These are phyloP conservation scores for Porphyrio hochstetteri DNA, from an alignment of 2,113 vertebrate species.

Conservation along the genomic window DNA sequence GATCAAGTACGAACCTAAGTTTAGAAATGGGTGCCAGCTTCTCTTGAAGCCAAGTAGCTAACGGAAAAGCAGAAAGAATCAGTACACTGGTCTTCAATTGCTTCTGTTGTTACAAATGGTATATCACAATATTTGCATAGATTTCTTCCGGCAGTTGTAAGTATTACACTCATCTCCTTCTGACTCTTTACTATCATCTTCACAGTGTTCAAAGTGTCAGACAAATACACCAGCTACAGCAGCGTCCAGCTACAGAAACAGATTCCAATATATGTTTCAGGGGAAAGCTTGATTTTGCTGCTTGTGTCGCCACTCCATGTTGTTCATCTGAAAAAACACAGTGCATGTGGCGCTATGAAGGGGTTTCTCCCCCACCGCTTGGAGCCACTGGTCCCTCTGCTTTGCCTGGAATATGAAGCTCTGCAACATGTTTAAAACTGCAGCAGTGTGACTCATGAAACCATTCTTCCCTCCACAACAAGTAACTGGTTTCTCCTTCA, in stretches of 20 bases:
- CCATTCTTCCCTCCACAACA: neutral
- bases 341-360: accelerated
- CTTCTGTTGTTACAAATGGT: neutral
- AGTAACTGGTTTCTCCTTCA: neutral
- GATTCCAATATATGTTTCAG: neutral
- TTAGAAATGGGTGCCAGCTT: neutral
- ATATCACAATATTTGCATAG: neutral
- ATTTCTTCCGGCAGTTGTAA: neutral
- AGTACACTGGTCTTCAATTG: neutral
- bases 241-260: neutral
- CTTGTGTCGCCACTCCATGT: accelerated
- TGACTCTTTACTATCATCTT: neutral
- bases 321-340: neutral
- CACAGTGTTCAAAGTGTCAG: neutral
- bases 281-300: neutral
- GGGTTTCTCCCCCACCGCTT: neutral
- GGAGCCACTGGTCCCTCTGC: neutral
- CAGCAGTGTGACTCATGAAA: neutral
- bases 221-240: accelerated
- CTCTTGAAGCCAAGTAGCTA: neutral
- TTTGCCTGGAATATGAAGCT: neutral
- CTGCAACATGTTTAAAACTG: neutral
- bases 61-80: neutral
- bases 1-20: neutral
- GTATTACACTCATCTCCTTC: neutral